phyloP scores from a whole-genome alignment of 2,113 vertebrate genomes.

The Hippocampus mohnikei region DNA sequence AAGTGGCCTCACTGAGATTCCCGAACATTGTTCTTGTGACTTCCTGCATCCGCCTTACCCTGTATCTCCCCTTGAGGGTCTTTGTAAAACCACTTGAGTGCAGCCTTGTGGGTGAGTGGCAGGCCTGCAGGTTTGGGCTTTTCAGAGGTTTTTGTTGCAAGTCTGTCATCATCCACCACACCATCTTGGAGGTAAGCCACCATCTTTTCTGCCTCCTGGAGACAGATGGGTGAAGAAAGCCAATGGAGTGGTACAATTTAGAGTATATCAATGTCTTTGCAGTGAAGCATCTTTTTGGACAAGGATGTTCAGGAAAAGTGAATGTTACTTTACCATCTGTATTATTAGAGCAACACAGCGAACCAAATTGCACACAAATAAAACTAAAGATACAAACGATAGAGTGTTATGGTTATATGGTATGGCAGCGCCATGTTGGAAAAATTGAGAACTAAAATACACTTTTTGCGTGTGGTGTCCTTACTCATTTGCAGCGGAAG shows the following conservation, averaged over 20 bases:
- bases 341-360: too few relatives aligned
- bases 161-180: slow-evolving; percentile 86
- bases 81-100: slow-evolving; percentile 99
- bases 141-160: slow-evolving; percentile 82
- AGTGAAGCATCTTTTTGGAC: not conserved
- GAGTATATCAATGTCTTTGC: not conserved
- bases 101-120: slow-evolving; percentile 84
- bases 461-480: too few relatives aligned
- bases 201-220: slow-evolving; percentile 98
- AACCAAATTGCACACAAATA: not conserved
- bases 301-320: not conserved
- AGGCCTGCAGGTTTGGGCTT: slow-evolving; percentile 82
- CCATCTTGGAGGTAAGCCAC: slow-evolving; percentile 96
- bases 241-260: not conserved
- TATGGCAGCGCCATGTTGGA: too few relatives aligned
- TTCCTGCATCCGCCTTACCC: slow-evolving; percentile 69
- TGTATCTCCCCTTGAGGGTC: slow-evolving; percentile 98
- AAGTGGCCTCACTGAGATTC: not conserved
- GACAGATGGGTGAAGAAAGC: not conserved
- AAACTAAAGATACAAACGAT: too few relatives aligned
- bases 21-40: not conserved
- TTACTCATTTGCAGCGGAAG: too few relatives aligned
- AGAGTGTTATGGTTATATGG: too few relatives aligned
- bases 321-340: not conserved
- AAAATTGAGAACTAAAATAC: too few relatives aligned